Evolutionary conservation across 2,797 vertebrate genomes (phyloP).

Genomic region (Lagodon rhomboides): DNA sequence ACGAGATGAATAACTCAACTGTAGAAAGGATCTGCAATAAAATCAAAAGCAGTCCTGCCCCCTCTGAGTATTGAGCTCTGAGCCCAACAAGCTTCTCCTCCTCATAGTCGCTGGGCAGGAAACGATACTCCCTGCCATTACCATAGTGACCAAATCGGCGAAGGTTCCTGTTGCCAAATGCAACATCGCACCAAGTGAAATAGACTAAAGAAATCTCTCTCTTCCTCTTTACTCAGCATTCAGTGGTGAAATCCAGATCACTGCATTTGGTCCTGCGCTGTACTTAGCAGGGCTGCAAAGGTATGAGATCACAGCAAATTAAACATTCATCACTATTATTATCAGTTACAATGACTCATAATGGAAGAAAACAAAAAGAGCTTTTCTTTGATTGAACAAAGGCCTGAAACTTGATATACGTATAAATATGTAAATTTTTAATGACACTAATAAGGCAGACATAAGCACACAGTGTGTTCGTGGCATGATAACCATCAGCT

Average conservation of each 20-base stretch:
- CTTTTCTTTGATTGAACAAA: too few species aligned
- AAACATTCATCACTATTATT: too few species aligned
- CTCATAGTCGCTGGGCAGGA: neutral
- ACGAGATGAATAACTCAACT: slow-evolving; percentile 53
- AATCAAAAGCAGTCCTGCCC: slow-evolving; percentile 24
- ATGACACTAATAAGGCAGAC: too few species aligned
- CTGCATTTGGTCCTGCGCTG: neutral
- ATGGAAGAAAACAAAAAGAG: too few species aligned
- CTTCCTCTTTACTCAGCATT: neutral
- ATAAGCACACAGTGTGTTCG: too few species aligned
- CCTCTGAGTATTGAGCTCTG: neutral
- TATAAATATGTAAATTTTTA: too few species aligned
- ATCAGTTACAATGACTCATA: too few species aligned
- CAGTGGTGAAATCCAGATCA: neutral
- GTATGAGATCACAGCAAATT: too few species aligned
- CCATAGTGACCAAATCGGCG: slow-evolving; percentile 25
- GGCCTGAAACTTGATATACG: too few species aligned
- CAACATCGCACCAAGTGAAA: slow-evolving; percentile 2
- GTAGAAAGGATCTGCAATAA: slow-evolving; percentile 13
- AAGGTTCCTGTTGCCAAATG: slow-evolving; percentile 28
- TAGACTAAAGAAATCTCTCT: neutral
- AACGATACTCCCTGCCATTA: slow-evolving; percentile 4
- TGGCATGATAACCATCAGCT: too few species aligned
- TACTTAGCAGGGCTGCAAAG: neutral
- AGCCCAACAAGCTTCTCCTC: neutral